Evolutionary conservation across 2,888 invertebrate genomes (phyloP), one percentile per base, ranked within the genome.

Genomic region (Ethmia dodecea): DNA sequence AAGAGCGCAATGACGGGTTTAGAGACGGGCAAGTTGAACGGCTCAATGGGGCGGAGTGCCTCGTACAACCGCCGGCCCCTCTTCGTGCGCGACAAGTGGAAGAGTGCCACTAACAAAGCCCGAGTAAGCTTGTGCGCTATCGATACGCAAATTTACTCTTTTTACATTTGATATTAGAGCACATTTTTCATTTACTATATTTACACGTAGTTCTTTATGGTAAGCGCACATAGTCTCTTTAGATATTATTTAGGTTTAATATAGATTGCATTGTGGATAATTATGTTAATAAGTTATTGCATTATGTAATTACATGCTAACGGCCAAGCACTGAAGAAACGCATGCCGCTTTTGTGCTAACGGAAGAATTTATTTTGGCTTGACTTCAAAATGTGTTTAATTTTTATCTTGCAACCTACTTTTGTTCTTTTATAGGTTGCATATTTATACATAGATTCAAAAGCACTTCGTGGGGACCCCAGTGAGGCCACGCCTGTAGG

Each of bases 401-500:
- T 68, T 75, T 79, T 78, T 63, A 75, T 78, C 78, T 83, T 84
- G 84, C 81, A 76, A 80, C 76, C 65, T 64, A 76, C 81, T 78
- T 88, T 88, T 80, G 63, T 86, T 86, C 87, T 88, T 86, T 90
- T 89, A 81, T 89, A 89, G 90, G 89, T 88, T 80, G 86, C 87
- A 81, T 86, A 83, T 84, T 81, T 88, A 75, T 83, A 86, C 87
- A 81, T 81, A 74, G 73, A 71, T 78, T 72, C 71, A 60, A 65
- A 77, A 72, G 66, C 68, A 72, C 70, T 65, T 35, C 76, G 78
- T 45, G 73, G 68, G 66, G 71, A 68, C 60, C 52, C 86, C 84
- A 80, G 87, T 86, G 93, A 92, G 73, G 86, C 80, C 61, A 89
- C 89, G 55, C 91, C 92, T 83, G 92, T 92, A 92, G 89, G 92